These are phyloP conservation scores for Allygus modestus DNA, from an alignment of 2,888 invertebrate species.

Conservation along the genomic window DNA sequence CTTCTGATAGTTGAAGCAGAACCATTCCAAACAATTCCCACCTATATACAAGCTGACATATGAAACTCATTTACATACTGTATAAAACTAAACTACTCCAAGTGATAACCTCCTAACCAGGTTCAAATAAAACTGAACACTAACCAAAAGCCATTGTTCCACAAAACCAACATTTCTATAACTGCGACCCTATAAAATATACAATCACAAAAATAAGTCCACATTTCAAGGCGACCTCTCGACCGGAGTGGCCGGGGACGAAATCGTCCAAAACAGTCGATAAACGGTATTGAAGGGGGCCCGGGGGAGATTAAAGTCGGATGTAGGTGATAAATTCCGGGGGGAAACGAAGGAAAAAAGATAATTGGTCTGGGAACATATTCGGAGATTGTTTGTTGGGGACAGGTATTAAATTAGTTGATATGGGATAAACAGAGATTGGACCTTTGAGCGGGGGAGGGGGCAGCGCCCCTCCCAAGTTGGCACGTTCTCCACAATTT, in stretches of 20 bases:
- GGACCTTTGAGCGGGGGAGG: background rate
- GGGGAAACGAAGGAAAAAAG: constrained; percentile 55
- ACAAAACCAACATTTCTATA: background rate
- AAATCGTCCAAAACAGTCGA: constrained; percentile 8
- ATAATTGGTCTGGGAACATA: constrained; percentile 56
- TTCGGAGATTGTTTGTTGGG: constrained; percentile 56
- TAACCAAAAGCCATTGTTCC: too few relatives aligned
- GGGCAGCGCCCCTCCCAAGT: constrained; percentile 21
- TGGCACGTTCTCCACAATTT: constrained; percentile 46
- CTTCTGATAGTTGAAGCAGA: too few relatives aligned
- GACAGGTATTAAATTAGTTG: constrained; percentile 59
- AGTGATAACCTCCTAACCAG: too few relatives aligned
- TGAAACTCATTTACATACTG: too few relatives aligned
- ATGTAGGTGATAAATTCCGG: constrained; percentile 49
- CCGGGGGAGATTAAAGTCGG: constrained; percentile 34
- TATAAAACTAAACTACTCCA: too few relatives aligned
- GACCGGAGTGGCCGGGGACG: background rate
- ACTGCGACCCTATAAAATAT: background rate
- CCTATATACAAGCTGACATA: too few relatives aligned
- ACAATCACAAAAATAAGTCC: constrained; percentile 7
- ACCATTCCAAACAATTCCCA: too few relatives aligned
- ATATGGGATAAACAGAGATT: constrained; percentile 58
- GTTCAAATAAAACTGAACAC: too few relatives aligned
- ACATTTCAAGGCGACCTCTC: background rate
- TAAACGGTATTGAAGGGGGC: constrained; percentile 33